phyloP scores from a whole-genome alignment of 2,888 invertebrate species.

The Aplocera efformata region DNA sequence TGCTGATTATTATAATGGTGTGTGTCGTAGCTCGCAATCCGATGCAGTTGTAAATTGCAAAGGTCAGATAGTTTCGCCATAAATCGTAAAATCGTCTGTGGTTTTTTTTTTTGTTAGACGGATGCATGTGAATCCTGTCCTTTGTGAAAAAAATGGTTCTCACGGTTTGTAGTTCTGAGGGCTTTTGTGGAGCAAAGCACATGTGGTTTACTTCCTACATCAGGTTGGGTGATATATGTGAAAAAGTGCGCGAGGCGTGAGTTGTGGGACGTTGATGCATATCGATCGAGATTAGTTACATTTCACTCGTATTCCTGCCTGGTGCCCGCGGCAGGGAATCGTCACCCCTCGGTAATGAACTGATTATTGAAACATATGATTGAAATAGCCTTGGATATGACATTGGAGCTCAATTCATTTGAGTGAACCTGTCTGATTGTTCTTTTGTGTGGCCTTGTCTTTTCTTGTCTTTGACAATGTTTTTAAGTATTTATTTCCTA shows the following conservation, averaged over 20 bases:
- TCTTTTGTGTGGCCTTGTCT: conserved; percentile 41
- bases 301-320: conserved; percentile 1
- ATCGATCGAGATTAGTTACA: conserved; percentile 7
- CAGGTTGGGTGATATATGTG: conserved; percentile 35
- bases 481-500: conserved; percentile 2
- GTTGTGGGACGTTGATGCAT: conserved; percentile 1
- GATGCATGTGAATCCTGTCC: conserved; percentile 54
- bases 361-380: conserved; percentile 39
- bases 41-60: conserved; percentile 40
- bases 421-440: conserved; percentile 35
- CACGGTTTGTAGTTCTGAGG: conserved; percentile 52
- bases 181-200: conserved; percentile 46
- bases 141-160: conserved; percentile 57
- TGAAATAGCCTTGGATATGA: conserved; percentile 68
- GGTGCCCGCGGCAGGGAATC: conserved; percentile 1
- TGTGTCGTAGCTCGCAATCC: no score
- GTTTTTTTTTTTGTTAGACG: conserved; percentile 48
- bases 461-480: conserved; percentile 20
- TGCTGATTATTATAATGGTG: no score
- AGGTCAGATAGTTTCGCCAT: conserved; percentile 57
- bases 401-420: conserved; percentile 42
- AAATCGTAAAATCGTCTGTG: conserved; percentile 37
- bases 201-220: conserved; percentile 59
- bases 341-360: conserved; percentile 1
- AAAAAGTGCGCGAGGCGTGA: conserved; percentile 12